Evolutionary conservation across 1,140 invertebrate species (phyloP), one percentile per base, ranked within the genome.

Genomic region (Euwallacea similis): DNA sequence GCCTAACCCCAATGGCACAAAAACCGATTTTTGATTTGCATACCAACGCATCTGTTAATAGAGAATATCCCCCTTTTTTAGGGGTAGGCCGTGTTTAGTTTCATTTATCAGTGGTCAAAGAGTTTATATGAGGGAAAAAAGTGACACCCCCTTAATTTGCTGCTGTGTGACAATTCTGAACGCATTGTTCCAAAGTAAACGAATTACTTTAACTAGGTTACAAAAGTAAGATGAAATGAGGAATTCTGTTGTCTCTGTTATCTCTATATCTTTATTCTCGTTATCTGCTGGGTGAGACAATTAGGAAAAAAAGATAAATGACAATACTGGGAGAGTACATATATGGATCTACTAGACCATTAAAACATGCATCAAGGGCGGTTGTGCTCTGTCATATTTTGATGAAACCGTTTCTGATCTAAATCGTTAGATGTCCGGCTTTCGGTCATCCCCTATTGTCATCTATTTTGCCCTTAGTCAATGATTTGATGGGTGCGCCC

Each of bases 281-380:
- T 33, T 33, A 33, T 33, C 21, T 33, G 21, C 21, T 1, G 15
- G 16, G 61, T 63, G 44, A 63, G 13, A 47, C 7, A n/a, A 66
- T 43, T 13, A 33, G 42, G 6, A 42, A 53, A 53, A 55, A 58
- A 58, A 56, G 41, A 58, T 15, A 66, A 58, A 66, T 58, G 65
- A 68, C 56, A 59, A 60, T 42, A 50, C 6, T 10, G 46, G 6
- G 9, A 11, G 2, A 56, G 42, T 11, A 16, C 50, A 21, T 53
- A 65, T 65, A 54, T 42, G 64, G 15, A 13, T 47, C 67, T 53
- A 69, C 46, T 62, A 42, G 67, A 69, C 67, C 67, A 69, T 69
- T 62, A 69, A 69, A 69, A 69, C 67, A 62, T 47, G 59, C 44
- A 59, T 41, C 13, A 68, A 68, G 66, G 66, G 56, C 47, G 56